phyloP scores from a whole-genome alignment of 2,113 vertebrate species.

The Gymnarchus niloticus region DNA sequence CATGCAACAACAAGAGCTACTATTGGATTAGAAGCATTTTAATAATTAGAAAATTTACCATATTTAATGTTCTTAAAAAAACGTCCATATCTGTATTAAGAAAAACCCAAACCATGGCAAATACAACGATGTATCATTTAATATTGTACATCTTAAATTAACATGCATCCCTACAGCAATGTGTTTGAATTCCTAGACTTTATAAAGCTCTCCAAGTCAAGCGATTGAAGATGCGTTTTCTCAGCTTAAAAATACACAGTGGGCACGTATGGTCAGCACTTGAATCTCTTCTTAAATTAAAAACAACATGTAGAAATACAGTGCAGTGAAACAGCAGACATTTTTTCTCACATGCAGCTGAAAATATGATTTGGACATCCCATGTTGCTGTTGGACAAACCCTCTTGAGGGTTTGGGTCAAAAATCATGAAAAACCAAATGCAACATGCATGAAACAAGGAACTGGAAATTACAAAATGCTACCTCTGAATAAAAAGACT shows the following conservation, averaged over 20 bases:
- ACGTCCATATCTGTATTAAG: slow-evolving; percentile 32
- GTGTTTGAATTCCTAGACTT: slow-evolving; percentile 11
- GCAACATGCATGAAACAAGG: slow-evolving; percentile 14
- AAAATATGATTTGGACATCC: neutral
- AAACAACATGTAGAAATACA: neutral
- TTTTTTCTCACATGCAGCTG: slow-evolving; percentile 4
- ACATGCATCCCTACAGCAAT: slow-evolving; percentile 40
- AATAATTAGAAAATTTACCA: neutral
- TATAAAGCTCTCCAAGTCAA: neutral
- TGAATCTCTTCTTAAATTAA: neutral
- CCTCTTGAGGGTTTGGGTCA: neutral
- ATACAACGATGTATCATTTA: slow-evolving; percentile 21
- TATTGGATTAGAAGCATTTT: neutral
- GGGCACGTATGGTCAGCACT: neutral
- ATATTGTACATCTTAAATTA: slow-evolving; percentile 35
- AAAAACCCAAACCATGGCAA: slow-evolving; percentile 46
- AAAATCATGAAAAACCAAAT: neutral
- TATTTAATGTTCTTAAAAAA: neutral
- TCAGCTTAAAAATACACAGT: slow-evolving; percentile 3
- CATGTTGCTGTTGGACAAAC: neutral
- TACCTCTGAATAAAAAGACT: slow-evolving; percentile 4
- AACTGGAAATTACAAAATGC: neutral
- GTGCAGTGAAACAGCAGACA: slow-evolving; percentile 1
- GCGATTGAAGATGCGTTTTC: neutral
- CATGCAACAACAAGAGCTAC: slow-evolving; percentile 7